Base-by-base conservation (phyloP, 2,888 invertebrate genomes). In the Ptychoptera contaminata region DNA sequence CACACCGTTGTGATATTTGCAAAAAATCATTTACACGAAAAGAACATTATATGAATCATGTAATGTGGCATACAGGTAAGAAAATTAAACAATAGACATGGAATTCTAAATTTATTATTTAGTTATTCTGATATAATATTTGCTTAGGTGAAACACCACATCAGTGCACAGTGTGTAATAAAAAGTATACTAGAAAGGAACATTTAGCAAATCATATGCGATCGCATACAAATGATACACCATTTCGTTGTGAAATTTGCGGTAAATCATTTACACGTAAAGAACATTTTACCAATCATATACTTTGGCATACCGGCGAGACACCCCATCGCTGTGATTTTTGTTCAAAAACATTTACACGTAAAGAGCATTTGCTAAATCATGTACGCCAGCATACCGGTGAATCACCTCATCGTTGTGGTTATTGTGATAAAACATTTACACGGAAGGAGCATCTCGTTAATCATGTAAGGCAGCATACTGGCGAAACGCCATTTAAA, bases 281-380 rank as follows among this genome's bases (percentile, higher is more conserved):
- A 70, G 87, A 87, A 69, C 86, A 87, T 68, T 85, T 84, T 71
- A 83, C 82, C 76, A 85, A 85, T 71, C 85, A 86, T 70, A 84
- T 86, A 64, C 73, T 86, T 75, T 85, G 85, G 85, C 85, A 86
- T 65, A 84, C 85, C 58, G 79, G 74, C 55, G 85, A 86, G 68
- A 84, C 85, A 47, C 85, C 85, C 48, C 85, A 85, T 65, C 76
- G 84, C 54, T 87, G 87, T 67, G 81, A 79, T 65, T 86, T 79
- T 69, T 87, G 87, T 67, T 77, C 82, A 54, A 87, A 87, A 68
- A 82, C 84, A 49, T 87, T 87, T 69, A 87, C 87, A 48, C 74
- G 86, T 52, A 81, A 85, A 61, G 87, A 86, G 62, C 86, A 87
- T 63, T 74, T 87, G 56, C 79, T 85, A 55, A 86, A 86, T 65